Evolutionary conservation across 1,140 invertebrate species (phyloP), one percentile per base, ranked within the genome.

Genomic region (Teleopsis dalmanni): DNA sequence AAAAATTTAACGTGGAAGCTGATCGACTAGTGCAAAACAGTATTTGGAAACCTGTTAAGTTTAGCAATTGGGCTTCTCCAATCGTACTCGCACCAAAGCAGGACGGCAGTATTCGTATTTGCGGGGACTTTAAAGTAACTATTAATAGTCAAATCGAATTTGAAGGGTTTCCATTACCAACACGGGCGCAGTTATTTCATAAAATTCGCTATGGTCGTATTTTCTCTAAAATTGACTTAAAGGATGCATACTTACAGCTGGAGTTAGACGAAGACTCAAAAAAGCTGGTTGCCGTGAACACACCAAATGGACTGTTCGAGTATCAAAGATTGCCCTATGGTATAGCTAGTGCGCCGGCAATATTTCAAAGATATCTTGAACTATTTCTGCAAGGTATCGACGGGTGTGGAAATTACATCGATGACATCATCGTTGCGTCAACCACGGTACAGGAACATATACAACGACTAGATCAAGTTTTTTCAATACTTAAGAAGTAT

Each of bases 71-170:
- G n/a, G n/a, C n/a, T 52, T 56, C 56, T 57, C 59, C 66, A 43
- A 49, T 75, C 6, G 70, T 77, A 0, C 50, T 71, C 0, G 72
- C 76, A 3, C 58, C 62, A 47, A 79, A 78, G 52, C 59, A 62
- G 40, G 58, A n/a, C 52, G 63, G 58, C 8, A 49, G 50, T 38
- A 51, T 63, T 26, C 50, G 74, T 23, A 57, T 77, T 36, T 76
- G 74, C 58, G 62, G 63, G 1, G 74, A 76, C 57, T 77, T 65
- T 55, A 68, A 35, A 35, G 13, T 35, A 35, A 16, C 33, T 35
- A 16, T 35, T 16, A 74, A 74, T 50, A 44, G 40, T 21, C 46
- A 54, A 41, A 46, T 70, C 26, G 36, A 60, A 16, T 43, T 57
- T 19, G 62, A 72, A 43, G 55, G 58, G 23, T 61, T 70, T 35